phyloP scores from a whole-genome alignment of 64 coral and sea anemone genomes.

The Hydrozoanthus tunicans region DNA sequence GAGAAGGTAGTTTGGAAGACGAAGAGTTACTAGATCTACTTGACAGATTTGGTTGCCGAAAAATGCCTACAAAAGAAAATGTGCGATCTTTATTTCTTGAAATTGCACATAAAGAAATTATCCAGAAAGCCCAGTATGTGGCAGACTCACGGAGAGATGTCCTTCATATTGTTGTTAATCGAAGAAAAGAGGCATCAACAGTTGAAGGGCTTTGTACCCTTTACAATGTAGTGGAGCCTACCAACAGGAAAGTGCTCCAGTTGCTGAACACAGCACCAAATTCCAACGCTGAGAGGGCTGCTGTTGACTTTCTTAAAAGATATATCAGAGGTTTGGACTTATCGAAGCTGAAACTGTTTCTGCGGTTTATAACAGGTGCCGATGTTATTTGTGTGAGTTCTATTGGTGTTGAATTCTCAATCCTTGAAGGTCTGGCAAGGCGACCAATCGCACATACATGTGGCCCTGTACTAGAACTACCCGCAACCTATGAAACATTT shows the following conservation, averaged over 20 bases:
- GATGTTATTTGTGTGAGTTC: conserved; percentile 46
- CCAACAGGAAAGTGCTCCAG: conserved; percentile 34
- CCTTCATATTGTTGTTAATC: conserved; percentile 9
- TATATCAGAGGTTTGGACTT: conserved; percentile 9
- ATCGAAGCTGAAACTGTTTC: conserved; percentile 21
- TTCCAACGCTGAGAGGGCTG: conserved; percentile 14
- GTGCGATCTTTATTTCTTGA: conserved; percentile 31
- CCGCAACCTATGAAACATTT: conserved; percentile 1
- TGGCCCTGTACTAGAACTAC: background rate
- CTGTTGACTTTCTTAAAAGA: conserved; percentile 36
- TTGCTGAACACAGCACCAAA: conserved; percentile 13
- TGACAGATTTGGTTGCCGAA: conserved; percentile 39
- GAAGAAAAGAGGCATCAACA: conserved; percentile 21
- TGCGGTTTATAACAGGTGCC: conserved; percentile 27
- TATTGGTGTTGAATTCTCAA: conserved; percentile 17
- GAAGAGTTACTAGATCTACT: conserved; percentile 24
- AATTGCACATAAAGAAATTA: conserved; percentile 34
- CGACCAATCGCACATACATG: conserved; percentile 41
- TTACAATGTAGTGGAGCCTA: conserved; percentile 20
- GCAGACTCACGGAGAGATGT: conserved; percentile 23
- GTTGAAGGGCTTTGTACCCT: conserved; percentile 16
- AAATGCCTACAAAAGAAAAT: conserved; percentile 38
- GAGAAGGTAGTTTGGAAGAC: conserved; percentile 4
- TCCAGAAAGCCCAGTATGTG: conserved; percentile 37
- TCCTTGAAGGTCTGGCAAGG: conserved; percentile 19